phyloP scores from a whole-genome alignment of 2,113 vertebrate genomes.

The Ploceus nigricollis region DNA sequence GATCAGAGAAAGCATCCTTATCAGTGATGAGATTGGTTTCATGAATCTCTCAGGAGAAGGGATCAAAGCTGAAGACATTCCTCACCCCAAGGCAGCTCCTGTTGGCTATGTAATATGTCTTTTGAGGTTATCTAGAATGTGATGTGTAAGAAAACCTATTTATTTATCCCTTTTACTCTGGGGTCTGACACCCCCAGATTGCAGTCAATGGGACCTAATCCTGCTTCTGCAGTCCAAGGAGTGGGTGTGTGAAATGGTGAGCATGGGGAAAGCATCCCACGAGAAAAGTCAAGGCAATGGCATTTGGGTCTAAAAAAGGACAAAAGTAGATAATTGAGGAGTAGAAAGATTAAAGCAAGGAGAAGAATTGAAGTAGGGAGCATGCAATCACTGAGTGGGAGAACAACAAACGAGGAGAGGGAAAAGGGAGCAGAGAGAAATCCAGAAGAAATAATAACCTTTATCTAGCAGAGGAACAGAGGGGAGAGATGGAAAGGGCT shows the following conservation, averaged over 20 bases:
- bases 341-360: neutral
- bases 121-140: neutral
- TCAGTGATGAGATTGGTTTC: neutral
- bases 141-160: accelerated
- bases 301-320: neutral
- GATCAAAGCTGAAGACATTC: neutral
- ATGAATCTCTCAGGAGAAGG: neutral
- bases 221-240: neutral
- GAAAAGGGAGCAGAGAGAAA: neutral
- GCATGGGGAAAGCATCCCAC: neutral
- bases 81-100: neutral
- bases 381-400: neutral
- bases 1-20: neutral
- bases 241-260: neutral
- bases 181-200: neutral
- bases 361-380: neutral
- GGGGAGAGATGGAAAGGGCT: neutral
- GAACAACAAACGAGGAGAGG: accelerated
- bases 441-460: neutral
- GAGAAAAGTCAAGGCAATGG: neutral
- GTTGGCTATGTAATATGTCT: neutral
- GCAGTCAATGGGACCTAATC: neutral
- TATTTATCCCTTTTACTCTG: neutral
- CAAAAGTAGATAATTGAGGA: neutral
- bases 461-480: neutral